These are phyloP conservation scores for Chrysemys picta DNA, from an alignment of 2,113 vertebrate species.

Conservation along the genomic window DNA sequence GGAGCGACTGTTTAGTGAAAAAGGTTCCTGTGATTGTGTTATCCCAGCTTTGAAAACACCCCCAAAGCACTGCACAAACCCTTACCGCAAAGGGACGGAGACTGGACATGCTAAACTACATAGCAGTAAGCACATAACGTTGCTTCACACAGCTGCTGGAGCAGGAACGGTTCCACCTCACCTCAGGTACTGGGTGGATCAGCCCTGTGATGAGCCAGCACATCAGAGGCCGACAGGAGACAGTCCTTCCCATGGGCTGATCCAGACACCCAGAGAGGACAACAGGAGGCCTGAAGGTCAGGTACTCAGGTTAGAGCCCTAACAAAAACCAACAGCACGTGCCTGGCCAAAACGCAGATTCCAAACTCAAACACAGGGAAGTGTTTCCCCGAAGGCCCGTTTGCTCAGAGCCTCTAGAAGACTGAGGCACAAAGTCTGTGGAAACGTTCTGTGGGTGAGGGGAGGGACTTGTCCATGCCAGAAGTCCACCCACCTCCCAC, in stretches of 20 bases:
- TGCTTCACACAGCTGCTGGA: neutral
- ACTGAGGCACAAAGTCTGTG: neutral
- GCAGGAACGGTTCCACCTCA: neutral
- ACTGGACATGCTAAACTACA: neutral
- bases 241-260: neutral
- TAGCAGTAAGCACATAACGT: neutral
- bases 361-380: neutral
- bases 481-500: neutral
- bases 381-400: neutral
- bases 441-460: neutral
- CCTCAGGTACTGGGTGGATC: neutral
- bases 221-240: neutral
- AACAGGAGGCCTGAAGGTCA: no score
- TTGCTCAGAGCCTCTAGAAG: neutral
- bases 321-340: neutral
- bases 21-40: neutral
- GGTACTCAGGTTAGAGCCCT: neutral
- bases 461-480: neutral
- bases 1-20: neutral
- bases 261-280: neutral
- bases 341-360: neutral
- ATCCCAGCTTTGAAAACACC: rapidly evolving
- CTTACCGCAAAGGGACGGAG: neutral
- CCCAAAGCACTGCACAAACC: neutral
- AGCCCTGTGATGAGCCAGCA: neutral